Percentiles rank a stretch among this genome's conserved stretches.
phyloP scores from a whole-genome alignment of 2,797 vertebrate species.

The Naso thynnoides region DNA sequence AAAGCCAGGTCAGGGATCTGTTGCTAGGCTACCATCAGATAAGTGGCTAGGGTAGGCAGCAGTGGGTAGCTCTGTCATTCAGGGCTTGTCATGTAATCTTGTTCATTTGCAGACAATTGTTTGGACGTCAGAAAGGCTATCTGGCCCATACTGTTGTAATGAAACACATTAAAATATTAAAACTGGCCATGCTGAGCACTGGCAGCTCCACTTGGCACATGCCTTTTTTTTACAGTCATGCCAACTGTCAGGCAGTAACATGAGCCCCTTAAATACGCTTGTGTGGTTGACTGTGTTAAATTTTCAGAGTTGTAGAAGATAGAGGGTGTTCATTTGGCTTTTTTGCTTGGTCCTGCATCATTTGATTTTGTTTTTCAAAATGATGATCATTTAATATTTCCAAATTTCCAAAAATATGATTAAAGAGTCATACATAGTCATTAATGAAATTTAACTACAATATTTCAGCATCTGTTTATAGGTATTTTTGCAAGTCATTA shows the following conservation, averaged over 20 bases:
- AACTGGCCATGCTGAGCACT: constrained; percentile 82
- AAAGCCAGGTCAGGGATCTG: constrained; percentile 89
- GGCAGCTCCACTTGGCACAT: constrained; percentile 80
- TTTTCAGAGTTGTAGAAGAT: constrained; percentile 52
- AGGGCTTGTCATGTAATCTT: constrained; percentile 88
- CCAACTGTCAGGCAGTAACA: constrained; percentile 82
- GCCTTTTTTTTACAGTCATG: constrained; percentile 77
- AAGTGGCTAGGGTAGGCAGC: constrained; percentile 83
- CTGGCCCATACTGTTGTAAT: constrained; percentile 86
- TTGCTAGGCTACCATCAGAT: constrained; percentile 90
- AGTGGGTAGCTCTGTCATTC: constrained; percentile 83
- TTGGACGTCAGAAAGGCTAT: constrained; percentile 87
- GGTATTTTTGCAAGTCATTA: constrained; percentile 1
- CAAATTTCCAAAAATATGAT: constrained; percentile 4
- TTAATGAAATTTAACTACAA: constrained; percentile 14
- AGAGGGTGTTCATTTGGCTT: constrained; percentile 40
- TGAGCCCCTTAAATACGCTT: constrained; percentile 77
- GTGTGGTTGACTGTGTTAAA: constrained; percentile 68
- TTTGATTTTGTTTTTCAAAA: constrained; percentile 43
- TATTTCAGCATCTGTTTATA: constrained; percentile 1
- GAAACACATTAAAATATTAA: constrained; percentile 90
- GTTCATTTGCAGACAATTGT: constrained; percentile 89
- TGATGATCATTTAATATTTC: constrained; percentile 21
- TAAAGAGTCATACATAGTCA: constrained; percentile 4
- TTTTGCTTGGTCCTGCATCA: constrained; percentile 21